Evolutionary conservation across 2,797 vertebrate species (phyloP).

Genomic region (Knipowitschia caucasica): DNA sequence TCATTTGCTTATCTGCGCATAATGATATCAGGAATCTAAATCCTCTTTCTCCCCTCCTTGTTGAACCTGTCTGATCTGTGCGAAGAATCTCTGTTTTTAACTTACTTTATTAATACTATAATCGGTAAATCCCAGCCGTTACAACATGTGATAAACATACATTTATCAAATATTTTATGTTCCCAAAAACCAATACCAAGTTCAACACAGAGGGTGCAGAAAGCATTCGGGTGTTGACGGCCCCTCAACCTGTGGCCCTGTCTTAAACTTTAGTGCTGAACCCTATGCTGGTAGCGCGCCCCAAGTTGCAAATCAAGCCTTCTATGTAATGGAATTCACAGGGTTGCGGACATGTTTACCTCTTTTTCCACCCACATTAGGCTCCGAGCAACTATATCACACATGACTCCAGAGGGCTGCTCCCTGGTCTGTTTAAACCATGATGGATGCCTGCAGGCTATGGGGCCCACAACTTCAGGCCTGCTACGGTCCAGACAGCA

Average conservation of each 20-base stretch:
- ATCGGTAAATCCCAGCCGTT: no score
- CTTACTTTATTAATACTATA: no score
- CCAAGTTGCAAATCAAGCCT: conserved; percentile 64
- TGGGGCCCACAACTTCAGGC: conserved; percentile 50
- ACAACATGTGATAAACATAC: no score
- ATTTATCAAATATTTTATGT: not conserved
- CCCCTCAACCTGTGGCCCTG: conserved; percentile 28
- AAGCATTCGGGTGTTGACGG: not conserved
- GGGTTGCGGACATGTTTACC: conserved; percentile 73
- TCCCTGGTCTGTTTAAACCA: conserved; percentile 71
- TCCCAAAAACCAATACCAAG: not conserved
- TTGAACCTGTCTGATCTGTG: no score
- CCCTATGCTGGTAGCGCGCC: conserved; percentile 40
- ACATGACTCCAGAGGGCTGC: conserved; percentile 66
- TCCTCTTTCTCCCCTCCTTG: no score
- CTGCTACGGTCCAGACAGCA: conserved; percentile 28
- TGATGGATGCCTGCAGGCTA: conserved; percentile 59
- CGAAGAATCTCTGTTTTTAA: no score
- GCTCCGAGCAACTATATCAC: conserved; percentile 71
- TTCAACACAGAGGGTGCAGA: not conserved
- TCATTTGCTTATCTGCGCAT: no score
- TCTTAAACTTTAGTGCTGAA: conserved; percentile 25
- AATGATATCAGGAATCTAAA: no score
- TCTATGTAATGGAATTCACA: conserved; percentile 75
- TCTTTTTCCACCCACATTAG: conserved; percentile 77